Base-by-base conservation (phyloP, 1,140 invertebrate species). In the Maniola jurtina region DNA sequence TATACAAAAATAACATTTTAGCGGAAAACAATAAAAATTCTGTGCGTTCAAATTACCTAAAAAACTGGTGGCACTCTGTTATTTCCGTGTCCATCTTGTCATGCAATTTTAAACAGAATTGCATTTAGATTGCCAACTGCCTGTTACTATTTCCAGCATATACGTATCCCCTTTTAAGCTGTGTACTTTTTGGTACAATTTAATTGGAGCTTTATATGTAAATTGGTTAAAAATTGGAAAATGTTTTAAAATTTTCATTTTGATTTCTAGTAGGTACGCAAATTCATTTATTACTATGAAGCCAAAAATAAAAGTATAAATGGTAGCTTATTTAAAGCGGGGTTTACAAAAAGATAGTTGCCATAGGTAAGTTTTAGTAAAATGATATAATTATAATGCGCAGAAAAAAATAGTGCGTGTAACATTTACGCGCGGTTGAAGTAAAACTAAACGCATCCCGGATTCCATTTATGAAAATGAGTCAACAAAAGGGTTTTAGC, bases 71-170 rank as follows among this genome's bases (percentile, higher is more conserved):
- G 16, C 48, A 52, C 48, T 52, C 48, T 52, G 48, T 52, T 52
- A 52, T 52, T 52, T 52, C 48, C 48, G 13, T 45, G 42, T 45
- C 42, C 13, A 52, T 52, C 16, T 52, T 52, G 10, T 25, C 48
- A 52, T 52, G 48, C 48, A 52, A 52, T 52, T 52, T 15, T 52
- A 52, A 52, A 52, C 48, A 52, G 16, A 52, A 52, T 52, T 52
- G 48, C 48, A 52, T 52, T 52, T 25, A 52, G 48, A 52, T 52
- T 52, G 48, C 14, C 48, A 52, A 52, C 48, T 15, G 48, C 16
- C 48, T 52, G 48, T 52, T 52, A 25, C 48, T 14, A 16, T 52
- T 52, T 52, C 6, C 48, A 25, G 10, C 48, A 11, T 52, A 45
- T 11, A 45, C 10, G 5, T 11, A 11, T 45, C 9, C 42, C 6